Percentiles rank a stretch among this genome's conserved stretches.
These are phyloP conservation scores for Conus betulinus DNA, from an alignment of 1,140 invertebrate genomes.

Conservation along the genomic window DNA sequence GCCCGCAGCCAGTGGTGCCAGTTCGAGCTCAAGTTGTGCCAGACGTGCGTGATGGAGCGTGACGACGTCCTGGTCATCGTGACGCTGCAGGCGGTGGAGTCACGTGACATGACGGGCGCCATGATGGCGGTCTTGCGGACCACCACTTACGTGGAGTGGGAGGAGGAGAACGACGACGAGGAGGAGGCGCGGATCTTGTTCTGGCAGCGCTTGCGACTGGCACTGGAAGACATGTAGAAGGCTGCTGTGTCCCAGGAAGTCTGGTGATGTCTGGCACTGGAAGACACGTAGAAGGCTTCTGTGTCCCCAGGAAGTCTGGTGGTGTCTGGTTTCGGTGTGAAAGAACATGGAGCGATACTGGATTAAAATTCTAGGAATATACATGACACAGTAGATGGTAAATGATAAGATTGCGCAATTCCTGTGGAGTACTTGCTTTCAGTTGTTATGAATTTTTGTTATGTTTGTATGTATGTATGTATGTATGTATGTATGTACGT, in stretches of 20 bases:
- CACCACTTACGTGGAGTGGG: conserved; percentile 55
- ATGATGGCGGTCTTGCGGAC: no score
- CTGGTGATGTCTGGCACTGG: not conserved
- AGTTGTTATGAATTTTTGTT: not conserved
- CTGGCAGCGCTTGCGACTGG: conserved; percentile 17
- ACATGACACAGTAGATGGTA: not conserved
- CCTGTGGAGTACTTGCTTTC: not conserved
- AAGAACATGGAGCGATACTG: not conserved
- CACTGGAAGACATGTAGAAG: not conserved
- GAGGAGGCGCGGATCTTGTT: not conserved
- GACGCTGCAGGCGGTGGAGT: no score
- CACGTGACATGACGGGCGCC: no score
- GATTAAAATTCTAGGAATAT: not conserved
- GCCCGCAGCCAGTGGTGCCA: conserved; percentile 58
- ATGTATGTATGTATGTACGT: not conserved
- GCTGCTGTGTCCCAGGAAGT: not conserved
- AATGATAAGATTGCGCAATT: not conserved
- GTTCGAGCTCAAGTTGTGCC: conserved; percentile 64
- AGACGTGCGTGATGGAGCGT: no score
- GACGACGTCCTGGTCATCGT: no score
- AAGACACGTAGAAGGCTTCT: not conserved
- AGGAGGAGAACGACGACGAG: not conserved
- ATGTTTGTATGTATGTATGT: not conserved
- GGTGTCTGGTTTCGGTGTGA: not conserved
- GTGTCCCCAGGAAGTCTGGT: not conserved